A percentile compares a stretch with the other conserved stretches of the same genome.
These are phyloP conservation scores for Sternotherus odoratus DNA, from an alignment of 2,797 vertebrate species.

Conservation along the genomic window DNA sequence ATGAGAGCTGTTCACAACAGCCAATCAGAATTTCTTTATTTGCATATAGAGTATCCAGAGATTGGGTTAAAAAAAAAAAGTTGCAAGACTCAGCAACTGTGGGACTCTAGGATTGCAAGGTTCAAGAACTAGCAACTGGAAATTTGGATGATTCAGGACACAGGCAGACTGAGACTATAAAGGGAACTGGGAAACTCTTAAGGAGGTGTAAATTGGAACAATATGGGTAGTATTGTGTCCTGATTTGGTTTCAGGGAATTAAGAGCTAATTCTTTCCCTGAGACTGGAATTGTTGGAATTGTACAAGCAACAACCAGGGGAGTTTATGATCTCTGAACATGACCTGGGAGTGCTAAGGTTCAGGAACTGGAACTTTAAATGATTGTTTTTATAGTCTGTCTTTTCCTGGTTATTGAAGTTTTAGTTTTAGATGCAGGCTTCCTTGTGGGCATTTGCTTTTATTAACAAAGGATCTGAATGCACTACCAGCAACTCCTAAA, in stretches of 20 bases:
- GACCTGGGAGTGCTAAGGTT: slow-evolving; percentile 22
- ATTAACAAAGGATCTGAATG: neutral
- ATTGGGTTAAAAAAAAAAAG: neutral
- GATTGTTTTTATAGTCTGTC: slow-evolving; percentile 55
- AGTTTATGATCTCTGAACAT: slow-evolving; percentile 37
- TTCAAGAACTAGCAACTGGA: slow-evolving; percentile 32
- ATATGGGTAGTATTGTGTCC: slow-evolving; percentile 75
- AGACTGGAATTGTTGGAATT: slow-evolving; percentile 62
- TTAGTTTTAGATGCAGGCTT: neutral
- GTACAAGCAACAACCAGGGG: slow-evolving; percentile 50
- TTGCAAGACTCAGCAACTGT: rapidly evolving
- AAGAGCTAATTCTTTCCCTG: slow-evolving; percentile 76
- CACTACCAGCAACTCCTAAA: rapidly evolving
- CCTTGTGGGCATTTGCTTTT: slow-evolving; percentile 6
- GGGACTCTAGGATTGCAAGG: neutral
- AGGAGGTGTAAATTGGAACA: slow-evolving; percentile 79
- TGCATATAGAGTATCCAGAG: neutral
- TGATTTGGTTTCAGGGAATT: slow-evolving; percentile 76
- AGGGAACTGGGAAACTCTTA: slow-evolving; percentile 77
- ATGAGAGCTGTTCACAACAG: neutral
- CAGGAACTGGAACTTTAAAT: slow-evolving; percentile 2
- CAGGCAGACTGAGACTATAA: slow-evolving; percentile 68
- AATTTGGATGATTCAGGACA: slow-evolving; percentile 66
- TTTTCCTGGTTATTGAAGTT: slow-evolving; percentile 16
- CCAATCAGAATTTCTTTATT: neutral